Percentiles rank a stretch among this genome's conserved stretches.
Evolutionary conservation across 2,797 vertebrate species (phyloP).

Genomic region (Molossus molossus): DNA sequence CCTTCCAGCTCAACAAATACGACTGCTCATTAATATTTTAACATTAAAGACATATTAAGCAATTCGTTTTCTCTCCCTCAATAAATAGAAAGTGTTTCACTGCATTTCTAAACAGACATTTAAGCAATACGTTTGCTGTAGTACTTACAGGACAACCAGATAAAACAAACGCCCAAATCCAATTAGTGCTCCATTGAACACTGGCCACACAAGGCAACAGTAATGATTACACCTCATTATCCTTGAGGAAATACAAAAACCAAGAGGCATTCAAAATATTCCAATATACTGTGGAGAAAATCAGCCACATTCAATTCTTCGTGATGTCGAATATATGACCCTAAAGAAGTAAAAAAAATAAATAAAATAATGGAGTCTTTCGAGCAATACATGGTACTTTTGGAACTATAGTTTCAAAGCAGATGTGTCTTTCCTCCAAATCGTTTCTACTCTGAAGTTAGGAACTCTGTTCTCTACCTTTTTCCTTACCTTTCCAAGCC

Average conservation of each 20-base stretch:
- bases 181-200: slow-evolving; percentile 38
- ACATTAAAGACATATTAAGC: neutral
- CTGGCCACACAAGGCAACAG: slow-evolving; percentile 11
- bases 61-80: slow-evolving; percentile 51
- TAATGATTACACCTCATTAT: slow-evolving; percentile 22
- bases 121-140: slow-evolving; percentile 17
- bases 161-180: slow-evolving; percentile 50
- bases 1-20: neutral
- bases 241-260: slow-evolving; percentile 57
- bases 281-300: neutral
- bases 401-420: slow-evolving; percentile 66
- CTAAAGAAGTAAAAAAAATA: neutral
- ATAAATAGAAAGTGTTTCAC: slow-evolving; percentile 24
- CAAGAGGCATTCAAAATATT: slow-evolving; percentile 64
- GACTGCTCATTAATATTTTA: slow-evolving; percentile 7
- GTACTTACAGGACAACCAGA: slow-evolving; percentile 25
- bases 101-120: slow-evolving; percentile 39
- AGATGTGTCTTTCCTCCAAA: slow-evolving; percentile 45
- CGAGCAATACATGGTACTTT: neutral
- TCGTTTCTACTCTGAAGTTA: slow-evolving; percentile 76
- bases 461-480: slow-evolving; percentile 25
- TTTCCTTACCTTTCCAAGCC: slow-evolving; percentile 78
- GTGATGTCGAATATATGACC: neutral
- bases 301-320: neutral
- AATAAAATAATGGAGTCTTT: neutral